Evolutionary conservation across 2,888 invertebrate species (phyloP).

Genomic region (Pterostichus madidus): DNA sequence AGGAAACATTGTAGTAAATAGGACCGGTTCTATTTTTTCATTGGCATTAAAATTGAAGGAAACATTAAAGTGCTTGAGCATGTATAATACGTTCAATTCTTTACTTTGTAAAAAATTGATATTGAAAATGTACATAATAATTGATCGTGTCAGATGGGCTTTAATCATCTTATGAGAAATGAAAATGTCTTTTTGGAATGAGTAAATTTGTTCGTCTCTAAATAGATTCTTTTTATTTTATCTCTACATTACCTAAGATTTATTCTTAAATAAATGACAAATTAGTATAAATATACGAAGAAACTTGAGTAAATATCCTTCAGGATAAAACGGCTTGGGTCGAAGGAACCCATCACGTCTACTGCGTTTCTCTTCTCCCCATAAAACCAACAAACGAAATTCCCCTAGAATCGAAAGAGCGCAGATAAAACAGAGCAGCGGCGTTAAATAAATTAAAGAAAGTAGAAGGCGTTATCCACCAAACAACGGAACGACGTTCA

Average conservation of each 20-base stretch:
- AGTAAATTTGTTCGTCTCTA: background rate
- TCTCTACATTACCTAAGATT: too few relatives aligned
- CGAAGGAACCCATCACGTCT: background rate
- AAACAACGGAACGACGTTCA: slow-evolving; percentile 26
- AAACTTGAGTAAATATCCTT: background rate
- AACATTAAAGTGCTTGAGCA: too few relatives aligned
- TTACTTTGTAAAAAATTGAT: too few relatives aligned
- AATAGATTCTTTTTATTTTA: background rate
- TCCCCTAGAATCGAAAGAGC: slow-evolving; percentile 57
- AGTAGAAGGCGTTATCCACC: slow-evolving; percentile 57
- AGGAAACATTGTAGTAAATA: too few relatives aligned
- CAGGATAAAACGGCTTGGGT: background rate
- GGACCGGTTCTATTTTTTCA: too few relatives aligned
- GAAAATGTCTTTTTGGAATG: background rate
- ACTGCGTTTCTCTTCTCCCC: background rate
- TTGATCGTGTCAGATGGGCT: too few relatives aligned
- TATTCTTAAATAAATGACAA: too few relatives aligned
- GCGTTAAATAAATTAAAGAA: slow-evolving; percentile 66
- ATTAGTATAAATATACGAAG: too few relatives aligned
- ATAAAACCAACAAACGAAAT: slow-evolving; percentile 63
- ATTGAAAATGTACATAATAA: too few relatives aligned
- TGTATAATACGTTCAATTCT: too few relatives aligned
- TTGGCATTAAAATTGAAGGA: too few relatives aligned
- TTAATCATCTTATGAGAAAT: slow-evolving; percentile 16
- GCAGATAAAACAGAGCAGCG: slow-evolving; percentile 54